phyloP scores from a whole-genome alignment of 1,140 invertebrate genomes.

The Capitella teleta region DNA sequence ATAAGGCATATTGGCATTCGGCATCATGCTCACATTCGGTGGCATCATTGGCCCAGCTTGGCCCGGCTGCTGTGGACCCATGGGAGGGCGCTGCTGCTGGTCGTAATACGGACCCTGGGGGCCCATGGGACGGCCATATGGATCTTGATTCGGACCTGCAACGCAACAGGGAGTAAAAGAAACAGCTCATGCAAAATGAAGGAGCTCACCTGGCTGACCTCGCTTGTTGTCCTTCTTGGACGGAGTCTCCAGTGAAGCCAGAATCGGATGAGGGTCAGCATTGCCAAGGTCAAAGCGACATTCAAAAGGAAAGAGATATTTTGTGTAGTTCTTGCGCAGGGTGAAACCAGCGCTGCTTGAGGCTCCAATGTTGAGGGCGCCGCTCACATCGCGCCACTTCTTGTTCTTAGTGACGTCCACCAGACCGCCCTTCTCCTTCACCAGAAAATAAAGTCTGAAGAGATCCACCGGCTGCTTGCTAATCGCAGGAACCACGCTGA shows the following conservation, averaged over 20 bases:
- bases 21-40: constrained; percentile 17
- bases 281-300: constrained; percentile 93
- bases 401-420: constrained; percentile 97
- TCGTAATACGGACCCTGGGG: not conserved
- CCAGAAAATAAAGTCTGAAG: constrained; percentile 85
- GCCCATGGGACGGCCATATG: constrained; percentile 13
- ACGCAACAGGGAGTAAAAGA: not conserved
- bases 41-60: constrained; percentile 14
- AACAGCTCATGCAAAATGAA: not conserved
- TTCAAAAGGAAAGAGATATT: constrained; percentile 87
- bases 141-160: not conserved
- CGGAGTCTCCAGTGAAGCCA: constrained; percentile 59
- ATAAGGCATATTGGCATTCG: constrained; percentile 6
- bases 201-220: not conserved
- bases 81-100: constrained; percentile 7
- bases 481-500: constrained; percentile 86
- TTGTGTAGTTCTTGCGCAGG: constrained; percentile 91
- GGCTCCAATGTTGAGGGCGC: constrained; percentile 79
- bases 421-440: constrained; percentile 92
- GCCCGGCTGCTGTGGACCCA: constrained; percentile 4
- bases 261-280: constrained; percentile 86
- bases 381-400: constrained; percentile 96
- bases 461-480: constrained; percentile 96
- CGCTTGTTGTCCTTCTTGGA: constrained; percentile 37
- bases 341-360: constrained; percentile 95